A percentile compares a stretch with the other conserved stretches of the same genome.
Evolutionary conservation across 2,797 vertebrate genomes (phyloP).

Genomic region (Crocidura indochinensis): DNA sequence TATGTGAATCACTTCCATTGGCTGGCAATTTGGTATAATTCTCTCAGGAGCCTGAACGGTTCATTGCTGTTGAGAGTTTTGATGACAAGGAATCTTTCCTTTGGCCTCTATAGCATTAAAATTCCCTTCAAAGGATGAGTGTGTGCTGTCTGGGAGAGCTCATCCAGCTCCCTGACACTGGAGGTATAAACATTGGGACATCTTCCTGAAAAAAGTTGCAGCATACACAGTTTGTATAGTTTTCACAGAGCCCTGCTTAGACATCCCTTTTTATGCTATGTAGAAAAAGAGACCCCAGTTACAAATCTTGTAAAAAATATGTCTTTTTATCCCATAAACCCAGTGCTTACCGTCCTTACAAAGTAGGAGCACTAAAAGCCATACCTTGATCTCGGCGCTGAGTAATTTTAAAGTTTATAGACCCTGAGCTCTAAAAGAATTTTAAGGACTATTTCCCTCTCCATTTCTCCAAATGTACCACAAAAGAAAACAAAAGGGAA

Average conservation of each 20-base stretch:
- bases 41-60: not conserved
- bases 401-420: constrained; percentile 10
- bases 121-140: not conserved
- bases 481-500: too few relatives aligned
- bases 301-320: not conserved
- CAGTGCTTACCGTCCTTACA: not conserved
- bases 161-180: not conserved
- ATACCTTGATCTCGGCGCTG: not conserved
- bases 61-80: constrained; percentile 29
- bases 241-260: not conserved
- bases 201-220: not conserved
- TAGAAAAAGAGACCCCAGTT: not conserved
- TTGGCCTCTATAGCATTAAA: not conserved
- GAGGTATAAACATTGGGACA: not conserved
- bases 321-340: not conserved
- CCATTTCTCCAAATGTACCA: not conserved
- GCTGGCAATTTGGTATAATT: not conserved
- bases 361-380: not conserved
- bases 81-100: not conserved
- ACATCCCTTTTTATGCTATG: not conserved
- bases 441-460: not conserved
- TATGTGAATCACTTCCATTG: not conserved
- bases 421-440: not conserved
- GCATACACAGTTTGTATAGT: not conserved
- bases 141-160: too few relatives aligned